A percentile compares a stretch with the other conserved stretches of the same genome.
phyloP scores from a whole-genome alignment of 1,140 invertebrate species.

The Plectrocnemia conspersa region DNA sequence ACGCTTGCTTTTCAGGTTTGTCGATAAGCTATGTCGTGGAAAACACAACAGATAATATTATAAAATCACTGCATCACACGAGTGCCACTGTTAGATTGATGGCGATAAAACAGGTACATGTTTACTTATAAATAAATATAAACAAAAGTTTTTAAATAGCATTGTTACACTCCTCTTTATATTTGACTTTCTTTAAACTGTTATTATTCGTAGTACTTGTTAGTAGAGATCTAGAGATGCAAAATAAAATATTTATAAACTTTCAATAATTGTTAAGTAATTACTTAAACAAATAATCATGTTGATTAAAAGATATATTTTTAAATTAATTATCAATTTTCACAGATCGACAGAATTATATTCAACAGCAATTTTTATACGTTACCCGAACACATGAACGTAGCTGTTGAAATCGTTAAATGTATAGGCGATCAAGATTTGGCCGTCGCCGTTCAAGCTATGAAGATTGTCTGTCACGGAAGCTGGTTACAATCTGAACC shows the following conservation, averaged over 20 bases:
- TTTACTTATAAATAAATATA: background rate
- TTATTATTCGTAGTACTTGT: no score
- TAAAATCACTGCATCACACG: constrained; percentile 53
- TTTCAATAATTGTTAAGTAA: background rate
- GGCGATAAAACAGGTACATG: constrained; percentile 51
- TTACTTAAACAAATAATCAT: background rate
- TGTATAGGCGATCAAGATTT: constrained; percentile 57
- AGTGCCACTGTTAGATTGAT: constrained; percentile 50
- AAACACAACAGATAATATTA: constrained; percentile 47
- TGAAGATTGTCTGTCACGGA: constrained; percentile 54
- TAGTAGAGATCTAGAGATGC: no score
- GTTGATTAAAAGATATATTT: background rate
- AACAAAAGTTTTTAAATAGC: constrained; percentile 35
- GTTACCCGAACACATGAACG: constrained; percentile 50
- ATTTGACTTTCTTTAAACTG: constrained; percentile 3
- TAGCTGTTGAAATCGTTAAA: constrained; percentile 52
- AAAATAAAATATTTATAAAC: no score
- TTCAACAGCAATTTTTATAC: constrained; percentile 39
- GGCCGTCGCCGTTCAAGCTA: constrained; percentile 55
- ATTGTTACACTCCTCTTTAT: background rate
- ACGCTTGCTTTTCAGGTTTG: constrained; percentile 54
- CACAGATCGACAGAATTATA: constrained; percentile 37
- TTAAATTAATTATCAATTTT: background rate
- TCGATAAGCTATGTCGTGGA: constrained; percentile 48
- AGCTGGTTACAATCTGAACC: constrained; percentile 47